Conservation (phyloP, 2,113 vertebrate species). For the Cathartes aura region DNA sequence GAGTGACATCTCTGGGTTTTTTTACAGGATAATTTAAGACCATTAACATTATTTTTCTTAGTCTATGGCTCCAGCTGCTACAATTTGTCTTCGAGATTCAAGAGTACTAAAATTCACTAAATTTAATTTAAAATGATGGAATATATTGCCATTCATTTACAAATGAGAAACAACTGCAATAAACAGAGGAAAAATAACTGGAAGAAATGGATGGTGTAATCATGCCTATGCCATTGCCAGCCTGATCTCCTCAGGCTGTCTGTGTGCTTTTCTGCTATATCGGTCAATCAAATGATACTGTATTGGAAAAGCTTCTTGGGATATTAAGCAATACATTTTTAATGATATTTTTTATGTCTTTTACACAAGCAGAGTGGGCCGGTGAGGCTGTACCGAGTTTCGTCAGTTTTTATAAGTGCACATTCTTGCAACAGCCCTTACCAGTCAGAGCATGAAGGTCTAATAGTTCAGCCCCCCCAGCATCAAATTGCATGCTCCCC, state of each 20-base stretch:
- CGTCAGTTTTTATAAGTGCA: rapidly evolving
- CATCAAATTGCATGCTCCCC: neutral
- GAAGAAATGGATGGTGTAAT: slow-evolving; percentile 41
- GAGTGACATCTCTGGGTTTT: neutral
- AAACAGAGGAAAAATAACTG: slow-evolving; percentile 32
- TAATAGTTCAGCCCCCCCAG: neutral
- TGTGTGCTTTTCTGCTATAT: neutral
- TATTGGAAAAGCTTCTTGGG: slow-evolving; percentile 19
- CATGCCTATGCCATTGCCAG: neutral
- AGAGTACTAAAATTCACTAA: slow-evolving; percentile 47
- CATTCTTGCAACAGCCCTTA: neutral
- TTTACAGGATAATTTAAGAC: neutral
- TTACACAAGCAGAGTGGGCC: neutral
- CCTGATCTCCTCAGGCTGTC: slow-evolving; percentile 34
- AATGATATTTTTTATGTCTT: slow-evolving; percentile 4
- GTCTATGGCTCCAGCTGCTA: neutral
- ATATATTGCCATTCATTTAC: slow-evolving; percentile 40
- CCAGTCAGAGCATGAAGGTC: neutral
- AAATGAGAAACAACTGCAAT: slow-evolving; percentile 7
- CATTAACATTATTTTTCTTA: neutral
- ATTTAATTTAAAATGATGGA: slow-evolving; percentile 72
- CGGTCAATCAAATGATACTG: slow-evolving; percentile 12
- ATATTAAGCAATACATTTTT: slow-evolving; percentile 31
- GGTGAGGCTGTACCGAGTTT: neutral
- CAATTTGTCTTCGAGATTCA: slow-evolving; percentile 29